Conservation (phyloP, 2,113 vertebrate genomes). For the Pterophyllum scalare region DNA sequence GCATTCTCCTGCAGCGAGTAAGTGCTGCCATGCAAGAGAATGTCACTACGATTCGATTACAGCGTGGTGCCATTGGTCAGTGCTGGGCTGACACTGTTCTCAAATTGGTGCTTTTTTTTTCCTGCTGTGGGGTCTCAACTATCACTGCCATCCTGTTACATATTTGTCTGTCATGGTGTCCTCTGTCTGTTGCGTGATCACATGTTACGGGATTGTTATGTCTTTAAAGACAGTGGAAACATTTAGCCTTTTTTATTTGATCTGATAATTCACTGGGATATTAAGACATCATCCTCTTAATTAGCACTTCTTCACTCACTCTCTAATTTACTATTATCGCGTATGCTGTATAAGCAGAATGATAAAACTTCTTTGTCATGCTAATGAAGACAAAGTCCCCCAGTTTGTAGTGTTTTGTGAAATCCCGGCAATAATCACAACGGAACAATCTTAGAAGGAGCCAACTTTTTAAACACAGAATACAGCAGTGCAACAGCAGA, state of each 20-base stretch:
- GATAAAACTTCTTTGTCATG: conserved; percentile 41
- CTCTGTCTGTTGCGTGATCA: background rate
- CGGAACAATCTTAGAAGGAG: background rate
- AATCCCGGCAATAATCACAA: background rate
- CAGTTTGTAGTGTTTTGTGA: conserved; percentile 24
- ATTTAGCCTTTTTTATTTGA: background rate
- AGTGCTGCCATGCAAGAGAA: conserved; percentile 35
- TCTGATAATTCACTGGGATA: conserved; percentile 24
- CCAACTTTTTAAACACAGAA: background rate
- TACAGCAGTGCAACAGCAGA: background rate
- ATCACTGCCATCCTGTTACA: conserved; percentile 9
- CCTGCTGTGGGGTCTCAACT: conserved; percentile 10
- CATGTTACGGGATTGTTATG: background rate
- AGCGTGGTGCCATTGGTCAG: conserved; percentile 30
- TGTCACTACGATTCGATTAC: conserved; percentile 45
- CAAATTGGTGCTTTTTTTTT: conserved; percentile 38
- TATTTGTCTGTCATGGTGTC: conserved; percentile 16
- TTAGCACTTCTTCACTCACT: background rate
- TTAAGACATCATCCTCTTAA: background rate
- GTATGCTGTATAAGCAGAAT: background rate
- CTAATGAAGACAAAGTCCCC: conserved; percentile 32
- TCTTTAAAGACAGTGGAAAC: conserved; percentile 13
- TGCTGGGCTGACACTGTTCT: conserved; percentile 1
- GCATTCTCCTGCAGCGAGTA: conserved; percentile 35
- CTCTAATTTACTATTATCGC: background rate